These are phyloP conservation scores for Drosophila lacteicornis DNA, from an alignment of 1,140 invertebrate genomes.

Conservation along the genomic window DNA sequence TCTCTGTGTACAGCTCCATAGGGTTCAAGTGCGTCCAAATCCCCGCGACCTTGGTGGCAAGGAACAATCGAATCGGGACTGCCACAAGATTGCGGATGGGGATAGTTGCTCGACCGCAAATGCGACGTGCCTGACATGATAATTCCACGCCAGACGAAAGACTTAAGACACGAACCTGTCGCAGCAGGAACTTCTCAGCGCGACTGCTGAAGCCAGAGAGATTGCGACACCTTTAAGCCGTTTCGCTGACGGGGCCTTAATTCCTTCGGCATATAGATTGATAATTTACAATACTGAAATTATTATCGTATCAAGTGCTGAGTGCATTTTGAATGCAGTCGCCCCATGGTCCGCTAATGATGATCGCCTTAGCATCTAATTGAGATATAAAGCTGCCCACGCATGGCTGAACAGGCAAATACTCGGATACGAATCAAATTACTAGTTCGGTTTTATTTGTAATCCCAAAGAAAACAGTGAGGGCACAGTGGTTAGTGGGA, in stretches of 20 bases:
- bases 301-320: constrained; percentile 49
- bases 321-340: constrained; percentile 61
- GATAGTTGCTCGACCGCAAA: constrained; percentile 54
- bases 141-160: constrained; percentile 52
- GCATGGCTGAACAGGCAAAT: constrained; percentile 48
- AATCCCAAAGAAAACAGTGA: constrained; percentile 22
- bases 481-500: constrained; percentile 20
- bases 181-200: constrained; percentile 71
- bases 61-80: constrained; percentile 39
- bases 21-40: constrained; percentile 72
- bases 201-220: constrained; percentile 6
- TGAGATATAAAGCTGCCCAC: constrained; percentile 70
- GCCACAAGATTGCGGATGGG: constrained; percentile 41
- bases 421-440: constrained; percentile 49
- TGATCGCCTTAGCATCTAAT: constrained; percentile 66
- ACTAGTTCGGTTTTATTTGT: constrained; percentile 41
- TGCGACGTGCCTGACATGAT: constrained; percentile 72
- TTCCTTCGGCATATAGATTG: constrained; percentile 76
- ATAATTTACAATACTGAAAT: constrained; percentile 55
- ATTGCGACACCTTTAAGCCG: constrained; percentile 68
- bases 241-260: constrained; percentile 32
- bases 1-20: neutral
- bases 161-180: constrained; percentile 63
- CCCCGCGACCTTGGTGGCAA: constrained; percentile 72
- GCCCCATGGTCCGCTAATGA: constrained; percentile 56